phyloP scores from a whole-genome alignment of 2,888 invertebrate species.

The Morpho achilles region DNA sequence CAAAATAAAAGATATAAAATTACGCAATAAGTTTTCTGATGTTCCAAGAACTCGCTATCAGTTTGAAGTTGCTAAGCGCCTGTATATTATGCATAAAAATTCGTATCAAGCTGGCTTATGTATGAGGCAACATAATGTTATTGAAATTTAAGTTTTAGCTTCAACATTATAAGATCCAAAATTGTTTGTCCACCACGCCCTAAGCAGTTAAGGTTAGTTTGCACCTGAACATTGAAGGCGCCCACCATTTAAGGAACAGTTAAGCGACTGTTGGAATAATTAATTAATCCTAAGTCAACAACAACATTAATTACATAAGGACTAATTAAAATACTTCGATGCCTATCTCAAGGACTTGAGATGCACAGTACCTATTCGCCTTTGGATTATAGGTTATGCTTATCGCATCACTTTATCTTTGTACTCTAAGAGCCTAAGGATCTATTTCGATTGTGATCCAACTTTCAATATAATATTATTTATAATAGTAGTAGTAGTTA shows the following conservation, averaged over 20 bases:
- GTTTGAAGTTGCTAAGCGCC: slow-evolving; percentile 18
- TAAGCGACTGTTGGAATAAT: slow-evolving; percentile 50
- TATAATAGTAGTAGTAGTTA: too few relatives aligned
- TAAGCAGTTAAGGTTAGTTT: slow-evolving; percentile 29
- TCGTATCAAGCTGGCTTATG: slow-evolving; percentile 36
- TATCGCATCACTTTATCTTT: slow-evolving; percentile 18
- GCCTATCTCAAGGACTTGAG: slow-evolving; percentile 18
- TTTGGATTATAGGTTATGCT: slow-evolving; percentile 19
- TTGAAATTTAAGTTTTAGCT: slow-evolving; percentile 6
- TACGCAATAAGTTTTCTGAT: background rate
- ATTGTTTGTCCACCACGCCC: background rate
- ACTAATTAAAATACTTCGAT: slow-evolving; percentile 52
- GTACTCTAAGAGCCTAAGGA: slow-evolving; percentile 5
- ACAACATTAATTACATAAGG: slow-evolving; percentile 42
- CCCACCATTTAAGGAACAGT: slow-evolving; percentile 46
- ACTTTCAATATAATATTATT: background rate
- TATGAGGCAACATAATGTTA: background rate
- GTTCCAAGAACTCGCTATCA: slow-evolving; percentile 10
- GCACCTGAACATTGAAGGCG: slow-evolving; percentile 49
- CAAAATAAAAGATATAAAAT: background rate
- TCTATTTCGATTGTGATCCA: background rate
- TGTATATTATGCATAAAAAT: slow-evolving; percentile 37
- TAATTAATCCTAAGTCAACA: slow-evolving; percentile 45
- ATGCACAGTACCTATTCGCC: slow-evolving; percentile 10
- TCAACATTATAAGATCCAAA: slow-evolving; percentile 21